Evolutionary conservation across 2,888 invertebrate genomes (phyloP).

Genomic region (Spilarctia lutea): DNA sequence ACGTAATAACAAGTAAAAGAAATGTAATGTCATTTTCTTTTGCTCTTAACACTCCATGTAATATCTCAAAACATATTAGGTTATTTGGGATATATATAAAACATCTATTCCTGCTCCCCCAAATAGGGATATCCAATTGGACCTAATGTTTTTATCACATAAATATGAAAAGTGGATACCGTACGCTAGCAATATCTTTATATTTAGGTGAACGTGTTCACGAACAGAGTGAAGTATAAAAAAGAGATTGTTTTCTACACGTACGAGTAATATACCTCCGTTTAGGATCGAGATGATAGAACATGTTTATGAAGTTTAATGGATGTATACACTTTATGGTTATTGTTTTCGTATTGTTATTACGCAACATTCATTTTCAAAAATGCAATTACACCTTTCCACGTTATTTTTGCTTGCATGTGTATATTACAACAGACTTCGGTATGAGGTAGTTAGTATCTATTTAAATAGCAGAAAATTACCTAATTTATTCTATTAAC

Average conservation of each 20-base stretch:
- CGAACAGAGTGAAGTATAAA: constrained; percentile 40
- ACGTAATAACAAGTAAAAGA: constrained; percentile 17
- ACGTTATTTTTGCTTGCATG: not conserved
- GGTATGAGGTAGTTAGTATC: not conserved
- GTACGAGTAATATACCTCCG: constrained; percentile 28
- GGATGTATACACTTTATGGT: constrained; percentile 19
- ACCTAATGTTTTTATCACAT: constrained; percentile 55
- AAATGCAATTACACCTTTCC: not conserved
- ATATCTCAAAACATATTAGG: constrained; percentile 45
- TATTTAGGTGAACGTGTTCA: constrained; percentile 45
- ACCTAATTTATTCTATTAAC: too few relatives aligned
- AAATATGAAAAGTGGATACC: constrained; percentile 51
- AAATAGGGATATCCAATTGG: constrained; percentile 53
- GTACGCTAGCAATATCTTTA: constrained; percentile 50
- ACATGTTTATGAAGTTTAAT: constrained; percentile 43
- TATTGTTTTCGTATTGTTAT: constrained; percentile 33
- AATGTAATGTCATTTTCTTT: constrained; percentile 38
- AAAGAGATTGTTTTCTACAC: constrained; percentile 45
- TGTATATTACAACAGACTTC: not conserved
- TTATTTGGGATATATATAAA: constrained; percentile 35
- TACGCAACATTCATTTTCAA: not conserved
- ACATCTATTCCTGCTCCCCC: constrained; percentile 42
- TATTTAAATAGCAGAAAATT: not conserved
- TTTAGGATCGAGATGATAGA: constrained; percentile 29
- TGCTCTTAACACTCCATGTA: constrained; percentile 23